These are phyloP conservation scores for Drosophila parthenogenetica DNA, from an alignment of 2,888 invertebrate species.

Conservation along the genomic window DNA sequence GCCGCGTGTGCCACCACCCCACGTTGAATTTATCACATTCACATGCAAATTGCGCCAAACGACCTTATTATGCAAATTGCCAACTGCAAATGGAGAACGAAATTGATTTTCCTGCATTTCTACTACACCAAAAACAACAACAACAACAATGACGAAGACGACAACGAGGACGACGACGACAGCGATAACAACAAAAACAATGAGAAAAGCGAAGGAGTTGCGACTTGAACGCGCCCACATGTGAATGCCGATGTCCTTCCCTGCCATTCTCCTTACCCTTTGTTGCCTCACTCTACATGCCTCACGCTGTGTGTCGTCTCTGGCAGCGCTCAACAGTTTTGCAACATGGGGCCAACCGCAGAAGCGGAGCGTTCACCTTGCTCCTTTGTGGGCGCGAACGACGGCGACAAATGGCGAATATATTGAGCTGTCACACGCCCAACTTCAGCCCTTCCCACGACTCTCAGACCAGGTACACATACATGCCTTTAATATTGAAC, in stretches of 20 bases:
- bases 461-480: too few relatives aligned
- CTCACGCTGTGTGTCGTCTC: conserved; percentile 40
- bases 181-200: background rate
- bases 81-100: conserved; percentile 85
- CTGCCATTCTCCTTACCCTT: background rate
- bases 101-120: conserved; percentile 84
- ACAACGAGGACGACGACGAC: conserved; percentile 17
- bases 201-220: conserved; percentile 36
- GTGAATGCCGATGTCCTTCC: conserved; percentile 31
- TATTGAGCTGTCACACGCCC: conserved; percentile 76
- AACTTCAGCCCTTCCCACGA: conserved; percentile 21
- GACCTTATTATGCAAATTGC: conserved; percentile 85
- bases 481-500: conserved; percentile 60
- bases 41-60: conserved; percentile 85
- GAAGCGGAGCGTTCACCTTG: conserved; percentile 42
- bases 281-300: background rate
- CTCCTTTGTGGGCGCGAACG: conserved; percentile 47
- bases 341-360: conserved; percentile 66
- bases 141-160: conserved; percentile 16
- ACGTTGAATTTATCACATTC: conserved; percentile 84
- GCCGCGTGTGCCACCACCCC: conserved; percentile 47
- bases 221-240: conserved; percentile 53
- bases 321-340: conserved; percentile 75
- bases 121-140: conserved; percentile 50
- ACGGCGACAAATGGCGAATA: conserved; percentile 80